Evolutionary conservation across 2,113 vertebrate species (phyloP), one percentile per base, ranked within the genome.

Genomic region (Agelaius tricolor): DNA sequence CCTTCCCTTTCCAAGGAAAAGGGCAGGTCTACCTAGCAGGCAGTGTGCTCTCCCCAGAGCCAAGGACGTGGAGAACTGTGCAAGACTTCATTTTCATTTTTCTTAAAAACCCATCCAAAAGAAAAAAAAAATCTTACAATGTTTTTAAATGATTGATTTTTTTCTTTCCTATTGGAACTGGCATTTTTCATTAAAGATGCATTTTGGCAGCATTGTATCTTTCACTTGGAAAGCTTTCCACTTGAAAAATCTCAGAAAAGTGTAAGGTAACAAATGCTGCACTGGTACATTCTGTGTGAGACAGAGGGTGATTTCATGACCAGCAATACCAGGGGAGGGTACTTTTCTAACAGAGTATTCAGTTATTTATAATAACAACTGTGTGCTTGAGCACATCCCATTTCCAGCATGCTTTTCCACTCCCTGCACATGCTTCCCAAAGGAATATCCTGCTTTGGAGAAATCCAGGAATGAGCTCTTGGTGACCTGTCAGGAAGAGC

Each of bases 151-250:
- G 8, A 86, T 52, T 58, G 37, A 58, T 61, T 80, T 88, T 51
- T 72, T 87, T 79, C 83, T 89, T 87, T 54, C 3, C 33, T 69
- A 43, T 44, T 74, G 27, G 47, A 92, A 44, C 47, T 16, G n/a
- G 31, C 19, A 69, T 92, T 84, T 93, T 90, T 87, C 47, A 81
- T 92, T 74, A 74, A 94, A 92, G 93, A 89, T 86, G 43, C 2
- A 74, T 94, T 90, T 84, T 97, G 93, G 86, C 95, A 95, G 83
- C 43, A 16, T 47, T 55, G 35, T 78, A 37, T 89, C 91, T 94
- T 95, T 92, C 88, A 71, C 47, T 54, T 67, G 86, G 89, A 89
- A 90, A 93, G 30, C 72, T 81, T 95, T 90, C 80, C 80, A 90
- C 57, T 22, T 89, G 89, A 90, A 89, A 95, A 95, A 92, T 86